A percentile compares a stretch with the other conserved stretches of the same genome.
Evolutionary conservation across 2,797 vertebrate species (phyloP).

Genomic region (Tapera naevia): DNA sequence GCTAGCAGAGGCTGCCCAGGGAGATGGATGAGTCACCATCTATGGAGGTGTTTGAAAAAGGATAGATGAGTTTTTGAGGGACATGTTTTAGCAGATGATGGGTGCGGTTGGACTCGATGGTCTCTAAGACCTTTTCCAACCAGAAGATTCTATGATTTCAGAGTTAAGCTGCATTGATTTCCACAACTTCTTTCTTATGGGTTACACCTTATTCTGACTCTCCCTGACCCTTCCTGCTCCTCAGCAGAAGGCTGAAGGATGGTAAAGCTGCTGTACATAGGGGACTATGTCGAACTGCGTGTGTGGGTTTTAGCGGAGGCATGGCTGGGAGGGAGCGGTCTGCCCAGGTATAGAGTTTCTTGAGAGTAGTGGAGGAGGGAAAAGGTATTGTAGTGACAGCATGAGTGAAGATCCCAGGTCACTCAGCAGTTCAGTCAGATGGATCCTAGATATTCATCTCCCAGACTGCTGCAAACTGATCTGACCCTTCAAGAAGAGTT

Average conservation of each 20-base stretch:
- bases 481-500: not conserved
- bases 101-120: too few species aligned
- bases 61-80: too few species aligned
- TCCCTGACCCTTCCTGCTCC: not conserved
- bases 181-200: not conserved
- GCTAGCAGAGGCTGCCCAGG: too few species aligned
- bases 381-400: not conserved
- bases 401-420: not conserved
- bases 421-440: not conserved
- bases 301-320: not conserved
- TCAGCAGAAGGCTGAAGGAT: too few species aligned
- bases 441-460: not conserved
- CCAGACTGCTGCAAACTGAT: not conserved
- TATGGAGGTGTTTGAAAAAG: too few species aligned
- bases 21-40: too few species aligned
- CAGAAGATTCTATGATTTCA: too few species aligned
- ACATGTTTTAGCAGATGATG: too few species aligned
- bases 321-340: not conserved
- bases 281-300: not conserved
- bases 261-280: accelerated
- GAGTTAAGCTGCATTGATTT: not conserved
- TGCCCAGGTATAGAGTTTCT: not conserved
- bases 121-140: too few species aligned
- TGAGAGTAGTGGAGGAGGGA: not conserved
- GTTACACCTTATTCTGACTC: not conserved